Conservation (phyloP, 2,113 vertebrate species). For the Cinclus mexicanus region DNA sequence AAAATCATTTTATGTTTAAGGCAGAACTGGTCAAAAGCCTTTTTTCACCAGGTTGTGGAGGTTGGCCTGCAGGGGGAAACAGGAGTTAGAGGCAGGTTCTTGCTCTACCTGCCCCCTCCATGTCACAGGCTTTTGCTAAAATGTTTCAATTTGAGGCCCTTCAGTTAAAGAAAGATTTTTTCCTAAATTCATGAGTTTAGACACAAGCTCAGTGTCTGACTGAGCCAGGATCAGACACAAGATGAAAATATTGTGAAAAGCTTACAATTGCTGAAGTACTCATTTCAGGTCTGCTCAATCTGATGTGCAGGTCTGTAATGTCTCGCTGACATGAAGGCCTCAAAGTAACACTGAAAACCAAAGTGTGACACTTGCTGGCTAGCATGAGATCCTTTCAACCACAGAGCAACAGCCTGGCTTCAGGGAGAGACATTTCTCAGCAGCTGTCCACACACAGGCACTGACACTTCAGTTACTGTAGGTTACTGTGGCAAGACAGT, state of each 20-base stretch:
- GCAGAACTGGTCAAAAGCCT: background rate
- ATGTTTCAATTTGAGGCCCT: background rate
- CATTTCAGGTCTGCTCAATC: background rate
- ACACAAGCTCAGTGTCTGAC: background rate
- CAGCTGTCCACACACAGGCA: background rate
- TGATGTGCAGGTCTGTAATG: background rate
- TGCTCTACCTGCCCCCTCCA: background rate
- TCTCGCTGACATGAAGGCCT: background rate
- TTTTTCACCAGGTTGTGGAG: background rate
- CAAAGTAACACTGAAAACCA: background rate
- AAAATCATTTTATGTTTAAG: background rate
- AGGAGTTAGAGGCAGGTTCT: background rate
- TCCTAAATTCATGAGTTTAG: background rate
- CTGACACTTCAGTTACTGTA: background rate
- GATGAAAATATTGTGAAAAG: background rate
- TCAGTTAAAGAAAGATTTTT: background rate
- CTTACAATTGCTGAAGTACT: background rate
- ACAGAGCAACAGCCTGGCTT: background rate
- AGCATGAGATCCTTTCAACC: background rate
- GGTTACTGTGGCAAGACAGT: background rate
- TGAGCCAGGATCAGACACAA: background rate
- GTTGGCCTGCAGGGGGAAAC: background rate
- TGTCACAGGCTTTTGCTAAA: background rate
- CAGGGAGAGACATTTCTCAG: background rate
- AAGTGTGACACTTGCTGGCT: background rate